Conservation (phyloP, 2,797 vertebrate species). For the Amniataba percoides region DNA sequence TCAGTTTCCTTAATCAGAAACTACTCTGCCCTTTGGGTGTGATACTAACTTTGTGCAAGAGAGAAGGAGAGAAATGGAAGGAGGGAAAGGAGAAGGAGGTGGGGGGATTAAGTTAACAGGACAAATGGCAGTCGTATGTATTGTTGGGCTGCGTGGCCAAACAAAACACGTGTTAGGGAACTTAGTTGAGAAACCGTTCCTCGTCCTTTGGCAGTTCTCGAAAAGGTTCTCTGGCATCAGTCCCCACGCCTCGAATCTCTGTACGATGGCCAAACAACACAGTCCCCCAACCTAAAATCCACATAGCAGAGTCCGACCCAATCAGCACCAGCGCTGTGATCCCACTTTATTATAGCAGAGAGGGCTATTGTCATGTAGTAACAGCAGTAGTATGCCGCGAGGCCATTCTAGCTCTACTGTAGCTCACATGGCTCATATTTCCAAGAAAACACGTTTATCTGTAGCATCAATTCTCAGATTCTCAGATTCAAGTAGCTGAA, state of each 20-base stretch:
- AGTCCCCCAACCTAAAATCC: constrained; percentile 48
- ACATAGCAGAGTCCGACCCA: constrained; percentile 51
- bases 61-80: constrained; percentile 33
- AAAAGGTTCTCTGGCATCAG: constrained; percentile 56
- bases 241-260: constrained; percentile 52
- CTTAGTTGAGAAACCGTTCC: constrained; percentile 48
- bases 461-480: constrained; percentile 29
- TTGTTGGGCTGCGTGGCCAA: constrained; percentile 60
- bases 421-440: constrained; percentile 1
- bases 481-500: constrained; percentile 15
- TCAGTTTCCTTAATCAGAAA: constrained; percentile 78
- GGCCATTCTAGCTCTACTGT: not conserved
- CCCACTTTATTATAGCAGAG: constrained; percentile 14
- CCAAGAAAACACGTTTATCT: constrained; percentile 21
- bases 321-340: constrained; percentile 45
- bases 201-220: constrained; percentile 58
- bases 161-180: constrained; percentile 64
- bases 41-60: constrained; percentile 50
- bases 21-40: constrained; percentile 47
- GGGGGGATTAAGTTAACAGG: constrained; percentile 63
- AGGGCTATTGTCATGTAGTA: not conserved
- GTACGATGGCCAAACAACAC: constrained; percentile 65
- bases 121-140: constrained; percentile 72
- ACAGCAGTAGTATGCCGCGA: not conserved
- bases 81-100: constrained; percentile 28